Percentiles rank a stretch among this genome's conserved stretches.
phyloP scores from a whole-genome alignment of 2,113 vertebrate species.

The Cryptotis parvus region DNA sequence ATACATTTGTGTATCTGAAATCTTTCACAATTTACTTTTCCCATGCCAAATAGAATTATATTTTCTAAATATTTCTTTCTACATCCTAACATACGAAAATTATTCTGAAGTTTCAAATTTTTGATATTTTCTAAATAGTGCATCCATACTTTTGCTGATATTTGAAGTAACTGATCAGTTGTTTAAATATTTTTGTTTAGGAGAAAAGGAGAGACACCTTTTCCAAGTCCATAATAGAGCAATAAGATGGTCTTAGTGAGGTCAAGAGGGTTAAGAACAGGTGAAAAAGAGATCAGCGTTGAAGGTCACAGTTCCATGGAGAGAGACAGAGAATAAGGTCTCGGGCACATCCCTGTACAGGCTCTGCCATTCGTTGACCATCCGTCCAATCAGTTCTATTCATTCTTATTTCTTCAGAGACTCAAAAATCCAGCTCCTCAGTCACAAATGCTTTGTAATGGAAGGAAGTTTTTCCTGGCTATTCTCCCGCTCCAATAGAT shows the following conservation, averaged over 20 bases:
- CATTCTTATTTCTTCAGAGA: not conserved
- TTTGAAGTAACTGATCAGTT: not conserved
- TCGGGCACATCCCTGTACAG: not conserved
- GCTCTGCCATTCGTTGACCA: not conserved
- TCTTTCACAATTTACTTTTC: not conserved
- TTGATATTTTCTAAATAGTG: not conserved
- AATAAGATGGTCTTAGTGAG: not conserved
- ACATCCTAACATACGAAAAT: no score
- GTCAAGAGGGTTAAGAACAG: not conserved
- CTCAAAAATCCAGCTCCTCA: not conserved
- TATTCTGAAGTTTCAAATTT: not conserved
- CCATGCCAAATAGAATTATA: no score
- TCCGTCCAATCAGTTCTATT: not conserved
- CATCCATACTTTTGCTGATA: not conserved
- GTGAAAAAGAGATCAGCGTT: not conserved
- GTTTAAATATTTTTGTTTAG: constrained; percentile 16
- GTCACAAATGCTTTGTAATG: not conserved
- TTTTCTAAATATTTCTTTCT: no score
- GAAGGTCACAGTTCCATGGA: not conserved
- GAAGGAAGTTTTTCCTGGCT: not conserved
- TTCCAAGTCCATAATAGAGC: not conserved
- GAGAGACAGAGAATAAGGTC: not conserved
- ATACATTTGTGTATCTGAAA: not conserved
- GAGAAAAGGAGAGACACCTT: not conserved
- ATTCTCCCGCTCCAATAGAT: not conserved